A percentile compares a stretch with the other conserved stretches of the same genome.
Evolutionary conservation across 1,140 invertebrate species (phyloP).

Genomic region (Magallana angulata): DNA sequence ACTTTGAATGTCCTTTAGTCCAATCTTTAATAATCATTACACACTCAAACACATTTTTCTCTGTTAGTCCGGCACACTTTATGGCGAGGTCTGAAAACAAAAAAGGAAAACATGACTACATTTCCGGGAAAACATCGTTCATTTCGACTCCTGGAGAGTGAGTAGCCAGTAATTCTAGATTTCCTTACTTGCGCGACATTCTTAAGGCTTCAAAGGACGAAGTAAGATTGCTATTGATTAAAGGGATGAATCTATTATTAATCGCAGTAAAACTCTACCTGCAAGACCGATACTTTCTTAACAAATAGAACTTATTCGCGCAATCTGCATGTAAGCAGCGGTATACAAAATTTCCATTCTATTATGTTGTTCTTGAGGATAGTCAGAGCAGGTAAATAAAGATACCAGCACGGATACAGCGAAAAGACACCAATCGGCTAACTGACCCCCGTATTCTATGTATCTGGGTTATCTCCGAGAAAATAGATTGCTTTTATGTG

Average conservation of each 20-base stretch:
- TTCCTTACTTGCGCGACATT: not conserved
- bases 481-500: conserved; percentile 19
- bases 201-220: conserved; percentile 6
- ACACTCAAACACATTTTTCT: not conserved
- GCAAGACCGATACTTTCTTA: not conserved
- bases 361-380: not conserved
- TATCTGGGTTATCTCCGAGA: conserved; percentile 19
- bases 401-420: not conserved
- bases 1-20: not conserved
- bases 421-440: conserved; percentile 8
- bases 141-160: not conserved
- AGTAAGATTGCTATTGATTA: conserved; percentile 26
- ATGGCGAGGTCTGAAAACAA: not conserved
- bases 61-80: not conserved
- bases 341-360: not conserved
- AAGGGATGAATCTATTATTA: conserved; percentile 18
- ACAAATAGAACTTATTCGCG: not conserved
- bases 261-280: conserved; percentile 14
- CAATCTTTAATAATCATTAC: not conserved
- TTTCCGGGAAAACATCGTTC: not conserved
- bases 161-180: not conserved
- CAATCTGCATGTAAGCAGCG: not conserved
- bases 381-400: conserved; percentile 16
- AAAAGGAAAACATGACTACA: not conserved
- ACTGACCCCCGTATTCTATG: not conserved